Evolutionary conservation across 2,797 vertebrate species (phyloP).

Genomic region (Cottoperca gobio): DNA sequence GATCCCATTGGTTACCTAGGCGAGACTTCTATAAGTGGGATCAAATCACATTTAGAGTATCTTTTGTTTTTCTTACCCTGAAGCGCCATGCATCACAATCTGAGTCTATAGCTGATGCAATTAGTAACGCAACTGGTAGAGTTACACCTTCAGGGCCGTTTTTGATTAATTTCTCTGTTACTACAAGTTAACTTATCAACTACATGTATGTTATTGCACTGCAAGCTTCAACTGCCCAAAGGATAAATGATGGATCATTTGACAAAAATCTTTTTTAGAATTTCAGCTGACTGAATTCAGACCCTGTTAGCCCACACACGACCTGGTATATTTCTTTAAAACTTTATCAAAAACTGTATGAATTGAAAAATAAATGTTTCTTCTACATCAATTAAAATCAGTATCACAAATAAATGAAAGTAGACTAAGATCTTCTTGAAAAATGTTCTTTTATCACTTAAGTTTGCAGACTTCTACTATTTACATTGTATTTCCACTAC

Average conservation of each 20-base stretch:
- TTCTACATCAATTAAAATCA: not conserved
- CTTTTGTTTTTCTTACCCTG: constrained; percentile 15
- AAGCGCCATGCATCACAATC: constrained; percentile 36
- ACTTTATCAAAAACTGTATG: not conserved
- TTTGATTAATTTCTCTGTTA: constrained; percentile 15
- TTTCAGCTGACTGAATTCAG: not conserved
- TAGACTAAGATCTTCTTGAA: not conserved
- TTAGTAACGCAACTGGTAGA: constrained; percentile 11
- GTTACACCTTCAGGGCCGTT: not conserved
- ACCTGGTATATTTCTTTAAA: too few species aligned
- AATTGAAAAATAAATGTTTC: not conserved
- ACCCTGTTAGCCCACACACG: too few species aligned
- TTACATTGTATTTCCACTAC: not conserved
- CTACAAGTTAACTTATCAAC: not conserved
- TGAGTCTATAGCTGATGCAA: constrained; percentile 18
- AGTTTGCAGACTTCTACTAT: not conserved
- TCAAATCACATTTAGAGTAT: constrained; percentile 36
- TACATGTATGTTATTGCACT: not conserved
- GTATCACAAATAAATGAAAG: not conserved
- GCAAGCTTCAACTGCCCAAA: not conserved
- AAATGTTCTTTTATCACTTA: not conserved
- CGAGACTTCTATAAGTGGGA: not conserved
- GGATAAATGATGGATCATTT: not conserved
- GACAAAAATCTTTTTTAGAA: not conserved
- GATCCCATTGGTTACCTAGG: constrained; percentile 10